Conservation (phyloP, 2,888 invertebrate genomes). For the Morpho helenor region DNA sequence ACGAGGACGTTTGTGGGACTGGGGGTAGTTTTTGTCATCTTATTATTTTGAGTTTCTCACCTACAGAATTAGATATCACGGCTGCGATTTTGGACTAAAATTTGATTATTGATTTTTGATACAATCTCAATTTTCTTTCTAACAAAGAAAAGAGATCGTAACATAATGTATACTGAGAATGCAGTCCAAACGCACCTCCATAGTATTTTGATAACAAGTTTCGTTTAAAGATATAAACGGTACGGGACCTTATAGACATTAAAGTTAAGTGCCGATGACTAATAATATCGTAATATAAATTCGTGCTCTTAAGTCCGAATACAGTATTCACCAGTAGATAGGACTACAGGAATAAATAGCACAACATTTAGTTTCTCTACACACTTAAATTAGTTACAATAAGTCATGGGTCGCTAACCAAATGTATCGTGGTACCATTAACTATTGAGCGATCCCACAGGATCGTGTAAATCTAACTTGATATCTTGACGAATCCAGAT, state of each 20-base stretch:
- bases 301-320: conserved; percentile 14
- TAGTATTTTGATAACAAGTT: conserved; percentile 14
- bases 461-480: no score
- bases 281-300: conserved; percentile 10
- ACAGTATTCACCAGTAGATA: background rate
- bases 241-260: background rate
- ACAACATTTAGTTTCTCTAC: conserved; percentile 4
- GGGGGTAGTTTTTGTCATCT: no score
- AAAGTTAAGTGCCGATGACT: conserved; percentile 13
- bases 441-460: no score
- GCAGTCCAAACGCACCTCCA: conserved; percentile 8
- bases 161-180: background rate
- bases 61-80: background rate
- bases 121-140: background rate
- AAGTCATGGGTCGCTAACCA: no score
- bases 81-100: conserved; percentile 8
- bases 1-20: no score
- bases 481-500: no score
- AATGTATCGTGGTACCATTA: no score
- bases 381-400: background rate
- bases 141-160: background rate
- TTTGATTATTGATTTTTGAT: background rate
- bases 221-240: conserved; percentile 1
- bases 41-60: no score
- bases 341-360: background rate